Base-by-base conservation (phyloP, 2,797 vertebrate genomes). In the Spinibarbus caldwelli region DNA sequence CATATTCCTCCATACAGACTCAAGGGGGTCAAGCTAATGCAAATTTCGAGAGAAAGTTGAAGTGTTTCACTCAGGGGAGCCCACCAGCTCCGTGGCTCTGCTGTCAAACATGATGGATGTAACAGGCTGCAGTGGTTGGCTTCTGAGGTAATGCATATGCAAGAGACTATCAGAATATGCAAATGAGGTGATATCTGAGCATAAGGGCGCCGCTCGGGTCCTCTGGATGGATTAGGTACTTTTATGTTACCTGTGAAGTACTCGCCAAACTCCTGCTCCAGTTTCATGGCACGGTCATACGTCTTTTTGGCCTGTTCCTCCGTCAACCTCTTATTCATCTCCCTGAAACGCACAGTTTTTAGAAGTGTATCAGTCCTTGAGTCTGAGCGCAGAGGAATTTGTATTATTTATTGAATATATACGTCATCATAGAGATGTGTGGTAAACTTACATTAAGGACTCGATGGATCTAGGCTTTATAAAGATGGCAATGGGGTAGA, bases 181-280 rank as follows among this genome's bases (percentile, higher is more conserved):
- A 87, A 85, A 88, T 77, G 29, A 52, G 59, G 23, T 41, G 9
- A 78, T 41, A 41, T 75, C 52, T 43, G 64, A 80, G 54, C 31
- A 36, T 34, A 57, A 43, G 77, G 70, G 52, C 2, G 4, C 8
- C 15, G 8, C 49, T 78, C 15, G 6, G 29, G n/a, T 47, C 21
- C 67, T 36, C 64, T 64, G 31, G 41, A 45, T 36, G 19, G 11
- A 67, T 83, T 84, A 19, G 6, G 31, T 36, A 70, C 54, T n/a
- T 57, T n/a, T 15, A 62, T n/a, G 70, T 86, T 95, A 99, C 98
- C 98, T 97, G 98, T 98, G 94, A 99, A 99, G 95, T 96, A 98
- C 92, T 99, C 97, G 85, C 97, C 97, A 93, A 99, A 99, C 96
- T 99, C 98, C 95, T 98, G 97, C 94, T 99, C 98, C 94, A 99